Conservation (phyloP, 1,140 invertebrate genomes). For the Maconellicoccus hirsutus region DNA sequence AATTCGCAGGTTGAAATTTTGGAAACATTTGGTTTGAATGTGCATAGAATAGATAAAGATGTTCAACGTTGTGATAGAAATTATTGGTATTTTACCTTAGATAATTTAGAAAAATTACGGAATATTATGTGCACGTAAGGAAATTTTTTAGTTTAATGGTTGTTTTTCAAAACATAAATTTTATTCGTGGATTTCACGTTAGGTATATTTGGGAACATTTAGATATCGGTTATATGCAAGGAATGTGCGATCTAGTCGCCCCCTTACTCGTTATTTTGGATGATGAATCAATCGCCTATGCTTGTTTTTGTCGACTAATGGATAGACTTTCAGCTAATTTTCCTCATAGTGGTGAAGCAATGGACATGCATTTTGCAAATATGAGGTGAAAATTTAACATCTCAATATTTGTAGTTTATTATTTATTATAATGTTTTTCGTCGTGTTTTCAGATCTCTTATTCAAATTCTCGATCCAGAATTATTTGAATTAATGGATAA, state of each 20-base stretch:
- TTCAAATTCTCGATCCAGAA: conserved; percentile 83
- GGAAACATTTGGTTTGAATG: conserved; percentile 75
- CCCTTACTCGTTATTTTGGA: conserved; percentile 84
- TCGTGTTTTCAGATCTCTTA: conserved; percentile 56
- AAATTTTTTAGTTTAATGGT: not conserved
- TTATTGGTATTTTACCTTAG: conserved; percentile 76
- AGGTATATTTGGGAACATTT: conserved; percentile 90
- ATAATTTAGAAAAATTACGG: conserved; percentile 84
- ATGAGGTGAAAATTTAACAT: conserved; percentile 51
- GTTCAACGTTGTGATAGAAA: conserved; percentile 89
- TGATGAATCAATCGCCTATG: conserved; percentile 83
- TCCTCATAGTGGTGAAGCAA: conserved; percentile 72
- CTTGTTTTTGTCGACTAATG: conserved; percentile 85
- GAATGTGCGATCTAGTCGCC: conserved; percentile 92
- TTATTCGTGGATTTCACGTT: conserved; percentile 29
- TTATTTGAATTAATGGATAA: conserved; percentile 89
- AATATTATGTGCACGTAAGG: conserved; percentile 93
- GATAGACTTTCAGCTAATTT: conserved; percentile 81
- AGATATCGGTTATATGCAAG: conserved; percentile 78
- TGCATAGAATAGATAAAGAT: conserved; percentile 93
- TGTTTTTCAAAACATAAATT: not conserved
- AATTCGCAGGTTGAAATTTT: conserved; percentile 57
- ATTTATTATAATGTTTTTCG: conserved; percentile 24
- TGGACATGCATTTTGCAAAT: conserved; percentile 91
- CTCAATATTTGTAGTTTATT: not conserved